phyloP scores from a whole-genome alignment of 23 tunicate genomes.

The Ciona savignyi region DNA sequence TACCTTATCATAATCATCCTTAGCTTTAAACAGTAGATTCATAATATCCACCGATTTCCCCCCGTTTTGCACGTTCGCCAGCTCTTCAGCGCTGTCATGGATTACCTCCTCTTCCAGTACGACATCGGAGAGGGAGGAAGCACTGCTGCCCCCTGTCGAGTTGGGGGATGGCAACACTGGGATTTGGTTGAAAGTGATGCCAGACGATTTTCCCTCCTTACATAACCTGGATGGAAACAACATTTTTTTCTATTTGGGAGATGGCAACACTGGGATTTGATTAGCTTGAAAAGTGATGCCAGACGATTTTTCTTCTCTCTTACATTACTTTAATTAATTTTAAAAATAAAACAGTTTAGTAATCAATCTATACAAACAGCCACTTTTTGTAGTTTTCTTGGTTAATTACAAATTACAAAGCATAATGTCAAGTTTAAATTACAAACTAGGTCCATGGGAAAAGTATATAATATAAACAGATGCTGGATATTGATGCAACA shows the following conservation, averaged over 20 bases:
- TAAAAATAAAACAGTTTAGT: too few relatives aligned
- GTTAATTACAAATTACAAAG: too few relatives aligned
- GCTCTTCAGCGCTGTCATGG: slow-evolving; percentile 6
- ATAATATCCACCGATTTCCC: slow-evolving; percentile 30
- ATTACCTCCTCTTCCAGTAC: slow-evolving; percentile 25
- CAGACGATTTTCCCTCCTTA: neutral
- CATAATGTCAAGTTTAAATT: too few relatives aligned
- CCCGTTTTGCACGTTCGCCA: neutral
- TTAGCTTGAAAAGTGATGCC: neutral
- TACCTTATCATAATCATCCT: slow-evolving; percentile 75
- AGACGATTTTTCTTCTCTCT: neutral
- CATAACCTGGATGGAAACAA: too few relatives aligned
- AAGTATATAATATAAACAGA: too few relatives aligned
- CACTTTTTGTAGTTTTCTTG: too few relatives aligned
- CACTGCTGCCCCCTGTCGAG: slow-evolving; percentile 26
- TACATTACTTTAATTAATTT: too few relatives aligned
- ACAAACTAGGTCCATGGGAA: too few relatives aligned
- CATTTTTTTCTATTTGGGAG: slow-evolving; percentile 38
- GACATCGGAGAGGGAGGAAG: slow-evolving; percentile 30
- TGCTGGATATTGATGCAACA: too few relatives aligned
- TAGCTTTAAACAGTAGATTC: slow-evolving; percentile 54
- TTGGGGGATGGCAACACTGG: slow-evolving; percentile 25
- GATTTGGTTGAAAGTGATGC: neutral
- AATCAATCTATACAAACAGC: too few relatives aligned
- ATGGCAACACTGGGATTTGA: slow-evolving; percentile 12